Evolutionary conservation across 53 echinoderm and acorn worm genomes (phyloP).

Genomic region (Pentamera pediparva): DNA sequence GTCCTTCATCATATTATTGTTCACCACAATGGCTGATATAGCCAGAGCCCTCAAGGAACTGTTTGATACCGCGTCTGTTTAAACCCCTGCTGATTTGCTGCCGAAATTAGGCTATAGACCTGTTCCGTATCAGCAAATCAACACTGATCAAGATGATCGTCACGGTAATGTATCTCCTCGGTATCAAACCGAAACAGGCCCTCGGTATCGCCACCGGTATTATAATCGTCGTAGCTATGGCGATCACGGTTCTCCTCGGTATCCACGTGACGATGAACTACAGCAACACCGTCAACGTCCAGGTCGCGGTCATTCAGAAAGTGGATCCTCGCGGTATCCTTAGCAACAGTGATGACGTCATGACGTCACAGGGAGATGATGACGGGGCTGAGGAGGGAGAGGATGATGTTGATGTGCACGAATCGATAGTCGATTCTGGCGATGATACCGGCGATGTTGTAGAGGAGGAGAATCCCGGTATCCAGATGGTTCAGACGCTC

Average conservation of each 20-base stretch:
- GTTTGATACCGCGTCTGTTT: too few relatives aligned
- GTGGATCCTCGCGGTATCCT: background rate
- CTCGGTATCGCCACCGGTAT: background rate
- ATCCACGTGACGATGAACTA: constrained; percentile 21
- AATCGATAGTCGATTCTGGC: background rate
- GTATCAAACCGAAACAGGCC: constrained; percentile 4
- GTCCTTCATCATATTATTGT: too few relatives aligned
- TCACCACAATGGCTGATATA: too few relatives aligned
- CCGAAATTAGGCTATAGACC: too few relatives aligned
- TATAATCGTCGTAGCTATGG: background rate
- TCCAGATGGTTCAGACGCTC: too few relatives aligned
- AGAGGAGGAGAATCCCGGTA: too few relatives aligned
- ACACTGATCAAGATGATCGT: constrained; percentile 14
- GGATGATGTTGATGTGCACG: background rate
- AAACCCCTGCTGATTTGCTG: too few relatives aligned
- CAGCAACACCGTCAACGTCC: constrained; percentile 12
- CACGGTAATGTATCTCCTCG: background rate
- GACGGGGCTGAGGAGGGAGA: background rate
- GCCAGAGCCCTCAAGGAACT: too few relatives aligned
- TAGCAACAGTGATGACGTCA: background rate
- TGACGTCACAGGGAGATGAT: background rate
- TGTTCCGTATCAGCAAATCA: too few relatives aligned
- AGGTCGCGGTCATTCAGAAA: background rate
- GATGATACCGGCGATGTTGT: background rate
- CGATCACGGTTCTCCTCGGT: background rate